Percentiles rank a stretch among this genome's conserved stretches.
These are phyloP conservation scores for Propithecus perrieri DNA, from an alignment of 2,797 vertebrate species.

Conservation along the genomic window DNA sequence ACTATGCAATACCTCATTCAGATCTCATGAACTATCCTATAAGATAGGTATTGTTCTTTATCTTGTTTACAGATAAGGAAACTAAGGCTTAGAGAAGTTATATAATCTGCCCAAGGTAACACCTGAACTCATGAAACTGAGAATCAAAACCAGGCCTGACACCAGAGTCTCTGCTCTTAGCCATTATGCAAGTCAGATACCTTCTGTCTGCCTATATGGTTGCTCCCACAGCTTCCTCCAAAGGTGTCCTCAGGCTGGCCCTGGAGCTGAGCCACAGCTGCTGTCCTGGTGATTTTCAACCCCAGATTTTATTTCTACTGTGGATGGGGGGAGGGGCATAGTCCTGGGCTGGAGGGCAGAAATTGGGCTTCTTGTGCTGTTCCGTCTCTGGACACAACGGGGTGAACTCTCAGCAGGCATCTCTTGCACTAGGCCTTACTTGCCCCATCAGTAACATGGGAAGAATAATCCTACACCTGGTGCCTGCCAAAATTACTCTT, in stretches of 20 bases:
- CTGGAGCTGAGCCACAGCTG: background rate
- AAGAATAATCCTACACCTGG: background rate
- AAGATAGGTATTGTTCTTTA: background rate
- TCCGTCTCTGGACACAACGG: background rate
- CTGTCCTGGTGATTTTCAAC: background rate
- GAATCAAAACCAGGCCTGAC: background rate
- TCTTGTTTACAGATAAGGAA: background rate
- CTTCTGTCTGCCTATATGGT: background rate
- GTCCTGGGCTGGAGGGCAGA: background rate
- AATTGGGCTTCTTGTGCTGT: background rate
- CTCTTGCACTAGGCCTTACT: background rate
- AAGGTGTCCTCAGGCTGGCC: background rate
- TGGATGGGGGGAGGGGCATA: background rate
- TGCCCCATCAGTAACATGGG: background rate
- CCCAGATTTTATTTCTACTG: background rate
- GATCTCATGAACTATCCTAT: background rate
- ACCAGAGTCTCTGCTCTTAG: background rate
- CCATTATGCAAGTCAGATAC: background rate
- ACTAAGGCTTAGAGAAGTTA: constrained; percentile 1
- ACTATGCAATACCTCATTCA: background rate
- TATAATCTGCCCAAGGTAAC: background rate
- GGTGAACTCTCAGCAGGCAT: background rate
- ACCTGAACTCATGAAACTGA: background rate
- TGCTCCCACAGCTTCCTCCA: background rate
- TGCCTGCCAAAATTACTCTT: background rate